These are phyloP conservation scores for Riptortus pedestris DNA, from an alignment of 1,140 invertebrate genomes.

Conservation along the genomic window DNA sequence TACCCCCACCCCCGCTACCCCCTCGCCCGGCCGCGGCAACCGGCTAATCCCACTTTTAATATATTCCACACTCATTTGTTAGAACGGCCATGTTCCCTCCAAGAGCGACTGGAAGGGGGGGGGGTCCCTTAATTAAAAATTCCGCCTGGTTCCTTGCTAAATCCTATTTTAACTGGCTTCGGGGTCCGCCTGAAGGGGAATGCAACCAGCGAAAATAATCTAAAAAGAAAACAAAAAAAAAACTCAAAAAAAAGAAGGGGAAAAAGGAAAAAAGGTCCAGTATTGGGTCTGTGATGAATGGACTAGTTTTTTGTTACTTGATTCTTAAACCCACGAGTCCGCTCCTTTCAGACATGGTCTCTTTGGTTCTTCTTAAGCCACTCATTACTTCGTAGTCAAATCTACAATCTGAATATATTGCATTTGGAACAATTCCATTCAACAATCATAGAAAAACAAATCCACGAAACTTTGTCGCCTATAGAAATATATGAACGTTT, in stretches of 20 bases:
- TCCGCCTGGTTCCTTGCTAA: slow-evolving; percentile 7
- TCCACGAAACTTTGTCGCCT: no score
- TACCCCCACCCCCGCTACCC: slow-evolving; percentile 8
- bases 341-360: no score
- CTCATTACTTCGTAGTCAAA: no score
- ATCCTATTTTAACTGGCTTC: slow-evolving; percentile 4
- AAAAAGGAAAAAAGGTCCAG: no score
- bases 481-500: no score
- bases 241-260: no score
- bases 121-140: slow-evolving; percentile 10
- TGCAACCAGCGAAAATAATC: slow-evolving; percentile 3
- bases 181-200: not conserved
- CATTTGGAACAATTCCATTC: no score
- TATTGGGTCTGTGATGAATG: slow-evolving; percentile 7
- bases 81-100: slow-evolving; percentile 3
- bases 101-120: not conserved
- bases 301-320: slow-evolving; percentile 6
- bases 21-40: not conserved
- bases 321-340: not conserved
- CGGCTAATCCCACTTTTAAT: slow-evolving; percentile 7
- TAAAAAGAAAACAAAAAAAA: slow-evolving; percentile 6
- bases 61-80: slow-evolving; percentile 8
- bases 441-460: no score
- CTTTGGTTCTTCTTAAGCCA: no score
- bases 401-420: no score